Evolutionary conservation across 2,888 invertebrate species (phyloP), one percentile per base, ranked within the genome.

Genomic region (Anorthoa munda): DNA sequence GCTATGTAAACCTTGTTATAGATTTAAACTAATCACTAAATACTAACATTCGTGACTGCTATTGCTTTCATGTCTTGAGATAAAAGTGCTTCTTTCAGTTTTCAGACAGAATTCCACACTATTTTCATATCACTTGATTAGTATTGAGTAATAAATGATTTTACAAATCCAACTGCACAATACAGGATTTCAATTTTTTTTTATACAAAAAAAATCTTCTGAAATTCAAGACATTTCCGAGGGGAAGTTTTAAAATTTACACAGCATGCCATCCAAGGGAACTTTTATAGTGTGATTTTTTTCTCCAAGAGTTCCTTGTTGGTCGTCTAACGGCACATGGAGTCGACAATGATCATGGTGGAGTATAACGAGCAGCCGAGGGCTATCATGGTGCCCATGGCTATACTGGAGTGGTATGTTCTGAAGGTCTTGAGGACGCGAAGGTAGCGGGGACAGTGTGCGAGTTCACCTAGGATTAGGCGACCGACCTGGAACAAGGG

Each of bases 361-460:
- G 95, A 95, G 90, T 96, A 96, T 81, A 96, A 77, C 2, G 95
- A 96, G 83, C 96, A 96, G 78, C 96, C 96, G 2, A 96, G 92
- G 2, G 93, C 90, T 81, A 96, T 95, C 94, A 99, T 97, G 89
- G 98, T 98, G 72, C 98, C 98, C 92, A 98, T 97, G 18, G 98
- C 98, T 86, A 98, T 98, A 77, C 96, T 96, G 91, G 98, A 97
- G 94, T 99, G 99, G 68, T 98, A 97, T 58, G 97, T 97, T 66
- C 98, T 97, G 95, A 99, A 99, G 48, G 97, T 96, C 83, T 96
- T 97, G 89, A 98, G 97, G 21, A 98, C 97, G 88, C 97, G 97
- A 85, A 98, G 95, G 94, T 98, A 99, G 90, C 98, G 98, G 0
- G 98, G 98, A 90, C 98, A 98, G 89, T 98, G 97, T 23, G 97